phyloP scores from a whole-genome alignment of 2,888 invertebrate species.

The Melipona beecheii region DNA sequence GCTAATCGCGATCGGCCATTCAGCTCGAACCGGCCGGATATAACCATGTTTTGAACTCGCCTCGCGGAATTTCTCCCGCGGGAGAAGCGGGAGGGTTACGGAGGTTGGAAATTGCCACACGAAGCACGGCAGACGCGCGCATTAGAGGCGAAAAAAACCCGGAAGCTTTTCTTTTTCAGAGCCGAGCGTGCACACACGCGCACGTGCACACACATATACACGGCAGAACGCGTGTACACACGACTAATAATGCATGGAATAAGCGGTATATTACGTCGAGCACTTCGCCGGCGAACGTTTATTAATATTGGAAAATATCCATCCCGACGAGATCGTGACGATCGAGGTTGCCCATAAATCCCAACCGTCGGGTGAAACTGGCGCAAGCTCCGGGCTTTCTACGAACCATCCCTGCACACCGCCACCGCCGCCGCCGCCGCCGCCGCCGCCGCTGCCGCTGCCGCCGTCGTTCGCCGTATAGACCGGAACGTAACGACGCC shows the following conservation, averaged over 20 bases:
- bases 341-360: conserved; percentile 65
- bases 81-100: not conserved
- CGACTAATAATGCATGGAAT: conserved; percentile 65
- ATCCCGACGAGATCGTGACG: conserved; percentile 57
- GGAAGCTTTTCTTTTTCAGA: conserved; percentile 37
- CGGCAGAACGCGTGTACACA: conserved; percentile 5
- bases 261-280: conserved; percentile 60
- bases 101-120: conserved; percentile 35
- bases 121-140: conserved; percentile 24
- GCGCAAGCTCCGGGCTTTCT: conserved; percentile 34
- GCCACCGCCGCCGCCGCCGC: not conserved
- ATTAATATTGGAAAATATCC: conserved; percentile 73
- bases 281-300: conserved; percentile 60
- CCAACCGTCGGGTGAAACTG: conserved; percentile 42
- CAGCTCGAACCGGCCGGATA: conserved; percentile 1
- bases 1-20: not conserved
- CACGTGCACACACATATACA: not conserved
- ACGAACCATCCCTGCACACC: conserved; percentile 6
- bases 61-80: conserved; percentile 3
- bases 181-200: conserved; percentile 3
- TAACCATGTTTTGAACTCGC: not conserved
- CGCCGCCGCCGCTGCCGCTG: not conserved
- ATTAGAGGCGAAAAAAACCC: conserved; percentile 31
- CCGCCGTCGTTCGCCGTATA: conserved; percentile 30
- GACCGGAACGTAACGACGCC: conserved; percentile 44